Conservation (phyloP, 2,888 invertebrate genomes). For the Chrysina gloriosa region DNA sequence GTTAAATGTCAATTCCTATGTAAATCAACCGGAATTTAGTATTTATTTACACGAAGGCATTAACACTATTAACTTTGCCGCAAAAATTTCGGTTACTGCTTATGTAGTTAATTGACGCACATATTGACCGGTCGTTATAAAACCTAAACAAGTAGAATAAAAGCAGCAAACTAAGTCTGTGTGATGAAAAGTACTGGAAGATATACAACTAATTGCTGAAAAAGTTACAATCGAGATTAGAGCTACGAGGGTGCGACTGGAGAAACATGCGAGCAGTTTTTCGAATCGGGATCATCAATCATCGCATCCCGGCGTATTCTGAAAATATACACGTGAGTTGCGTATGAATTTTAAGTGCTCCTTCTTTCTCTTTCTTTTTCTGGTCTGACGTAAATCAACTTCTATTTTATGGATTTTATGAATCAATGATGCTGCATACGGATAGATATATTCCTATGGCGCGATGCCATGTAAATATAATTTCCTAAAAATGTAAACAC, state of each 20-base stretch:
- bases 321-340: neutral
- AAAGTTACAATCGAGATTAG: no score
- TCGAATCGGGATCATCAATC: neutral
- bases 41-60: no score
- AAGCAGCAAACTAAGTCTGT: no score
- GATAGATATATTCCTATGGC: constrained; percentile 7
- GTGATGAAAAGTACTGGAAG: no score
- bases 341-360: constrained; percentile 6
- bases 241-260: neutral
- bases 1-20: no score
- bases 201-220: no score
- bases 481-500: constrained; percentile 22
- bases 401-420: constrained; percentile 1
- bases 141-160: no score
- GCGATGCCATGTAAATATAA: constrained; percentile 4
- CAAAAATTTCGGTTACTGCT: no score
- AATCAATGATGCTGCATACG: neutral
- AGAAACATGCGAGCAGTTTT: neutral
- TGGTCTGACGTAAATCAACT: neutral
- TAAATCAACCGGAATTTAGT: no score
- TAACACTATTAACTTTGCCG: no score
- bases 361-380: neutral
- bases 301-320: neutral
- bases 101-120: no score
- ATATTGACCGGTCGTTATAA: no score